Base-by-base conservation (phyloP, 2,888 invertebrate species). In the Diloba caeruleocephala region DNA sequence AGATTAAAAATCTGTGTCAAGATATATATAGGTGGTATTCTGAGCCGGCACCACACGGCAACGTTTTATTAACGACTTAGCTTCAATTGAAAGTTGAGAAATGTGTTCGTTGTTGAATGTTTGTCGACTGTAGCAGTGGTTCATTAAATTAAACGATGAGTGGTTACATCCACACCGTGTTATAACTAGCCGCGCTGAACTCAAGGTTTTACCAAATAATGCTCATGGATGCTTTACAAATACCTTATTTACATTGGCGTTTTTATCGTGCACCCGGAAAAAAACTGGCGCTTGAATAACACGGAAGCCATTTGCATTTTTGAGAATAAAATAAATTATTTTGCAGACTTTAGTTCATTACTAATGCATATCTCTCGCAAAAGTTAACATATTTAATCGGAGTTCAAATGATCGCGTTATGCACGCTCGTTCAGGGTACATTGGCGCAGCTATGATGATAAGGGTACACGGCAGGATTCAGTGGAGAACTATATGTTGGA, bases 201-300 rank as follows among this genome's bases (percentile, higher is more conserved):
- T 37, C 57, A 57, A 57, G 52, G 58, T 42, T 61, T 38, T 19
- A 15, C 13, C 15, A 48, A 48, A 26, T 17, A 17, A 26, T 6
- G n/a, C 25, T 37, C 8, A 42, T 23, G 23, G 23, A 34, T 12
- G 32, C 25, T 38, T 21, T 28, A 31, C 19, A 31, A 44, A 13
- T 23, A 17, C n/a, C 17, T 41, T 14, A 21, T 3, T 34, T 6
- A 34, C 38, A 9, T 23, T 12, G 6, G 10, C 8, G 26, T 41
- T 62, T 26, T 43, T 14, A 21, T n/a, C 42, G 29, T 12, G 7
- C 33, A 57, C 43, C 17, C 45, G 31, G 53, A 44, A 54, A 12
- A 26, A 28, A 8, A 9, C 23, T 7, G 9, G 13, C 10, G 13
- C n/a, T 45, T 17, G n/a, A 19, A 13, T 26, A 29, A 50, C 29